Base-by-base conservation (phyloP, 2,113 vertebrate genomes). In the Piprites chloris region DNA sequence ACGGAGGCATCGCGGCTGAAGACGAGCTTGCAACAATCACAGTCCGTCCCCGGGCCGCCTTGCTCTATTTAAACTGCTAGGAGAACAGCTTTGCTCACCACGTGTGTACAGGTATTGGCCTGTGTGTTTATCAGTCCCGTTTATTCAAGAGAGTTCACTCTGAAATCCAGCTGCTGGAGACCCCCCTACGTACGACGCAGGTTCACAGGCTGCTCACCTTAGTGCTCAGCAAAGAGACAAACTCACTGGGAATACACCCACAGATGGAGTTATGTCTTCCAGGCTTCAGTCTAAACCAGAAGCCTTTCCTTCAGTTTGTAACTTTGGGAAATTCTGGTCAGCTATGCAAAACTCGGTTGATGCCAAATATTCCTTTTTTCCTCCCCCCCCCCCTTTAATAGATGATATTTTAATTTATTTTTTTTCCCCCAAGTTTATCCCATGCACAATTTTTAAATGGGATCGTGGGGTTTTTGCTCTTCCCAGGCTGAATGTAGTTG, bases 111-210 rank as follows among this genome's bases (percentile, higher is more conserved):
- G 90, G 52, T 55, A 83, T 75, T 66, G 82, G 53, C 32, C 42
- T 22, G 58, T 21, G 16, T 9, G 5, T 58, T 42, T 74, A 7
- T 61, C 11, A 2, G 30, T 63, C 86, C 86, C 52, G 44, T 56
- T 96, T 90, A 94, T 97, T 93, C 79, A 35, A 0, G 0, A 67
- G 96, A 95, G 97, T 96, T 96, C 66, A 63, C 65, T 84, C 69
- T 74, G 93, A 97, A 97, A 89, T 94, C 90, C 75, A 53, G 75
- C 39, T 96, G 97, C 91, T 95, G 94, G 96, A 97, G 94, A 95
- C 44, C 89, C 44, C 89, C 92, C 92, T 90, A 80, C n/a, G 16
- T 74, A 81, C 9, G 59, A 77, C 46, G 63, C 77, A 27, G 96
- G 12, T 94, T 58, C 2, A 46, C 77, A 94, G 96, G n/a, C n/a